Evolutionary conservation across 2,797 vertebrate species (phyloP).

Genomic region (Enoplosus armatus): DNA sequence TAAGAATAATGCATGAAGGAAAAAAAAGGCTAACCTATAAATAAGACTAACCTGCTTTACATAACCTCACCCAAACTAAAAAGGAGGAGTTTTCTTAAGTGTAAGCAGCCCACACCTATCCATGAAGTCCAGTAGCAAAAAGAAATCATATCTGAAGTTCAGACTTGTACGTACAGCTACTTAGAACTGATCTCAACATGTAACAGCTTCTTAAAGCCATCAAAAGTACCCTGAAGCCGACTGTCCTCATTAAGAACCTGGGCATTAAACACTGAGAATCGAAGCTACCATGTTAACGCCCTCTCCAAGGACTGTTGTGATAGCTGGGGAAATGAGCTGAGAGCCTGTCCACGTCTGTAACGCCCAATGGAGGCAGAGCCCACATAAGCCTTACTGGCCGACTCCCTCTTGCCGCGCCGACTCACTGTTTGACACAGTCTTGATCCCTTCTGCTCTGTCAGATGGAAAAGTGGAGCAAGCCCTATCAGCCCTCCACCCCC

Average conservation of each 20-base stretch:
- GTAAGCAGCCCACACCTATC: slow-evolving; percentile 12
- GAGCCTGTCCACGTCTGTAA: slow-evolving; percentile 56
- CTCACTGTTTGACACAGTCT: slow-evolving; percentile 77
- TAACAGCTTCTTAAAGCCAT: slow-evolving; percentile 25
- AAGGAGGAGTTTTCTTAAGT: slow-evolving; percentile 1
- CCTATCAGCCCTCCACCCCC: slow-evolving; percentile 54
- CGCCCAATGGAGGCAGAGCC: slow-evolving; percentile 60
- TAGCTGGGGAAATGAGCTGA: slow-evolving; percentile 56
- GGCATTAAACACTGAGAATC: background rate
- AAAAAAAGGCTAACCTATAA: background rate
- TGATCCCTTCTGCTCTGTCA: slow-evolving; percentile 84
- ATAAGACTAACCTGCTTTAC: slow-evolving; percentile 9
- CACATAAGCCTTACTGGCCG: slow-evolving; percentile 74
- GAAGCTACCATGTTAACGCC: slow-evolving; percentile 25
- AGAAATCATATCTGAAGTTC: slow-evolving; percentile 22
- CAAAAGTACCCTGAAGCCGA: slow-evolving; percentile 27
- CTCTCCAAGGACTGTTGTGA: slow-evolving; percentile 50
- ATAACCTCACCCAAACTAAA: slow-evolving; percentile 20
- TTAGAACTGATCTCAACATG: slow-evolving; percentile 20
- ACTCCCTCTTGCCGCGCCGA: slow-evolving; percentile 70
- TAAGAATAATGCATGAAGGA: slow-evolving; percentile 22
- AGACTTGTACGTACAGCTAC: background rate
- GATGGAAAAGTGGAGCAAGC: slow-evolving; percentile 85
- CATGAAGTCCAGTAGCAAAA: slow-evolving; percentile 31
- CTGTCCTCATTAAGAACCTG: slow-evolving; percentile 12